Conservation (phyloP, 2,888 invertebrate species). For the Drosophila birchii region DNA sequence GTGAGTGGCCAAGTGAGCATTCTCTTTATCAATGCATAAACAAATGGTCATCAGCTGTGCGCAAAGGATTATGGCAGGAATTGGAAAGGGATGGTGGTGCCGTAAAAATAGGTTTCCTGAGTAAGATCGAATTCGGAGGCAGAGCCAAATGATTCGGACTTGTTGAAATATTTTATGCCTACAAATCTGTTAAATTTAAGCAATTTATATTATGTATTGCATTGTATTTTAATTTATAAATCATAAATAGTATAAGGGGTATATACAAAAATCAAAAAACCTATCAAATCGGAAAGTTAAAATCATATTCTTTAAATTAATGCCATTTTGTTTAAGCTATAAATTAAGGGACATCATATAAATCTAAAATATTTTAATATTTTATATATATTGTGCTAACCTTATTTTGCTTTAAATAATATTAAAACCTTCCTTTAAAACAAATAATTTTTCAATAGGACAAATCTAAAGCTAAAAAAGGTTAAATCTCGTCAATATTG, state of each 20-base stretch:
- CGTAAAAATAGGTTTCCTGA: not conserved
- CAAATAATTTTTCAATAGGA: not conserved
- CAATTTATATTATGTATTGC: too few relatives aligned
- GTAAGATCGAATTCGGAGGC: not conserved
- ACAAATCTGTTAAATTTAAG: not conserved
- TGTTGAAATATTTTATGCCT: not conserved
- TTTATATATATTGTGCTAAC: not conserved
- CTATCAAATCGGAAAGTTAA: too few relatives aligned
- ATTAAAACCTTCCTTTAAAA: too few relatives aligned
- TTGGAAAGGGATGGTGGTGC: not conserved
- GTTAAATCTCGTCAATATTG: not conserved
- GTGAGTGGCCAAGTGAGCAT: conserved; percentile 8
- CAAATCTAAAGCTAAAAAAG: not conserved
- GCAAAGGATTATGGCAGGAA: conserved; percentile 20
- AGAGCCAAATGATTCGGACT: not conserved
- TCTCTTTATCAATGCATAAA: conserved; percentile 55
- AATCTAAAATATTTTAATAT: not conserved
- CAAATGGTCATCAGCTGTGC: conserved; percentile 65
- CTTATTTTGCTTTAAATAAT: not conserved
- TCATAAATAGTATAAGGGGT: not conserved
- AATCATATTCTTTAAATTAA: too few relatives aligned
- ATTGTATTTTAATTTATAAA: not conserved
- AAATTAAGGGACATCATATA: too few relatives aligned
- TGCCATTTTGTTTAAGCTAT: too few relatives aligned
- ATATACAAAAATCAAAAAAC: too few relatives aligned